Conservation (phyloP, 2,797 vertebrate genomes). For the Tapera naevia region DNA sequence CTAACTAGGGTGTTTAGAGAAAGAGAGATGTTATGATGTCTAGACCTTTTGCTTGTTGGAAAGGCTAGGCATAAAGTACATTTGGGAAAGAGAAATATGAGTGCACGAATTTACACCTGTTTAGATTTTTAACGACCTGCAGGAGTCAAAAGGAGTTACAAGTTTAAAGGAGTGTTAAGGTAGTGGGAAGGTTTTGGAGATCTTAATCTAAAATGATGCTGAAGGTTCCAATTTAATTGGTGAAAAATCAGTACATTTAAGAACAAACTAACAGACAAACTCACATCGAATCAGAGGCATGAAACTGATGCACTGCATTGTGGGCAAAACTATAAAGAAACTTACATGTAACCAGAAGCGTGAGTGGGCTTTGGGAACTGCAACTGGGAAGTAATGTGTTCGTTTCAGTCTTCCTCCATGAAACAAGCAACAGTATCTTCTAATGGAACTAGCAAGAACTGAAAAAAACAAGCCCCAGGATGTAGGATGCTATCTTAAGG, state of each 20-base stretch:
- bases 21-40: background rate
- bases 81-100: background rate
- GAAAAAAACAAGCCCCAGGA: background rate
- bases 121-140: background rate
- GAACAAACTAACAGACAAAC: background rate
- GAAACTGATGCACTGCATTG: background rate
- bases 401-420: background rate
- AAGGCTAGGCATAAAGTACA: background rate
- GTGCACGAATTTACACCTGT: background rate
- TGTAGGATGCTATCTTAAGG: background rate
- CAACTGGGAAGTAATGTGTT: accelerated
- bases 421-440: background rate
- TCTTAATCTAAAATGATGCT: background rate
- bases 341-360: background rate
- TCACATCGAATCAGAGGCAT: background rate
- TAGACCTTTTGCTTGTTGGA: background rate
- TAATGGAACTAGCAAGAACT: background rate
- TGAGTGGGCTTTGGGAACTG: background rate
- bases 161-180: background rate
- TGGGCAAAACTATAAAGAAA: background rate
- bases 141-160: too few relatives aligned
- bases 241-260: background rate
- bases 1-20: background rate
- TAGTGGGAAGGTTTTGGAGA: background rate
- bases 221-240: background rate